A percentile compares a stretch with the other conserved stretches of the same genome.
These are phyloP conservation scores for Odocoileus virginianus DNA, from an alignment of 2,113 vertebrate genomes.

Conservation along the genomic window DNA sequence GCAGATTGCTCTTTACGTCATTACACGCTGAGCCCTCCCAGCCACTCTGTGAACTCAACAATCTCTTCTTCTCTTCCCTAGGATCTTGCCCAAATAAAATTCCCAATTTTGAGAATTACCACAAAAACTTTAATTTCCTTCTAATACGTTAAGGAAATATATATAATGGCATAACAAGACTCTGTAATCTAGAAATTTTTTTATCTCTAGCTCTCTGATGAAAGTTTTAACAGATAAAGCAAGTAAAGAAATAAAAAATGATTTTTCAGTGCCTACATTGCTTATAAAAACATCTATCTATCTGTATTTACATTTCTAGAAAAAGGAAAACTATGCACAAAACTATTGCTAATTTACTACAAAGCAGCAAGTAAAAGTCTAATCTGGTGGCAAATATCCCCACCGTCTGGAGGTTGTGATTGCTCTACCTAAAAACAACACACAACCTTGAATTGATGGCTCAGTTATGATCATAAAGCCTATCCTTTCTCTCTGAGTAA, in stretches of 20 bases:
- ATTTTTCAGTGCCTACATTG: background rate
- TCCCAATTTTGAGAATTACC: background rate
- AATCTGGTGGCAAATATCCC: background rate
- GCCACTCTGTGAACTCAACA: background rate
- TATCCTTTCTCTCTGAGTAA: background rate
- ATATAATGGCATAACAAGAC: background rate
- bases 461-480: background rate
- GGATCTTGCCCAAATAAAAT: background rate
- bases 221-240: constrained; percentile 31
- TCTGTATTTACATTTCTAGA: background rate
- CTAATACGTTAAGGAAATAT: background rate
- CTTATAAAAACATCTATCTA: constrained; percentile 34
- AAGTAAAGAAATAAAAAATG: constrained; percentile 25
- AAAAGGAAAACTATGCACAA: background rate
- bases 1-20: background rate
- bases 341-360: background rate
- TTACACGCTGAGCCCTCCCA: background rate
- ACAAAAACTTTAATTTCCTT: background rate
- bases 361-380: constrained; percentile 2
- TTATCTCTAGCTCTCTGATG: constrained; percentile 7
- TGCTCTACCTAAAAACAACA: background rate
- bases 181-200: background rate
- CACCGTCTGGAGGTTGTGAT: background rate
- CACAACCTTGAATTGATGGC: background rate
- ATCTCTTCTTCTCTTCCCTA: background rate